Evolutionary conservation across 2,113 vertebrate species (phyloP), one percentile per base, ranked within the genome.

Genomic region (Chroicocephalus ridibundus): DNA sequence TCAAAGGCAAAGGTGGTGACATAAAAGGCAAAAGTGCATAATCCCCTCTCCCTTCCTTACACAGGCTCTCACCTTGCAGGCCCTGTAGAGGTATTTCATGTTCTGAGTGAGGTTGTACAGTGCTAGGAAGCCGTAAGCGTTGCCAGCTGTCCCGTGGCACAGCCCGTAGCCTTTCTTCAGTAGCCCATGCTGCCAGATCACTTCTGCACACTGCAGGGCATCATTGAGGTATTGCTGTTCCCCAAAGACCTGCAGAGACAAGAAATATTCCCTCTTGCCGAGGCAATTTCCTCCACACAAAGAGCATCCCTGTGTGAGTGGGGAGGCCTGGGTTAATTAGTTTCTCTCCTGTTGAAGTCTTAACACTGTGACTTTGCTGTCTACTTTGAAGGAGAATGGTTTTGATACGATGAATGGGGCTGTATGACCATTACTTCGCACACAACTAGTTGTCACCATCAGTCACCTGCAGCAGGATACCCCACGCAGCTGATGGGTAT

Each of bases 131-230:
- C 98, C 74, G 3, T 99, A 99, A 60, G 99, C 99, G 1, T 99
- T 99, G 5, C 99, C 99, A 0, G 99, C 99, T 1, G 98, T 97
- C 1, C 99, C 99, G 0, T 99, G 99, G 96, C 99, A 99, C 62
- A 99, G 97, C 16, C 99, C 99, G 0, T 99, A 99, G 47, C 99
- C 99, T 91, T 99, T 99, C 97, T 98, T 99, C 94, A 99, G 97
- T 79, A 99, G 55, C 15, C 99, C 99, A 0, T 98, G 96, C 47
- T 98, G 97, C 99, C 99, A 99, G 91, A 99, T 98, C 93, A 99
- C 98, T 47, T 99, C 99, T 0, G 99, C 99, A 34, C 99, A 99
- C 81, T 98, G 98, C 77, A 98, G 93, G 26, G 99, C 99, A 4
- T 98, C 98, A 2, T 55, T 93, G 82, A 99, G 96, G 96, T 99